Evolutionary conservation across 2,113 vertebrate genomes (phyloP).

Genomic region (Mobula birostris): DNA sequence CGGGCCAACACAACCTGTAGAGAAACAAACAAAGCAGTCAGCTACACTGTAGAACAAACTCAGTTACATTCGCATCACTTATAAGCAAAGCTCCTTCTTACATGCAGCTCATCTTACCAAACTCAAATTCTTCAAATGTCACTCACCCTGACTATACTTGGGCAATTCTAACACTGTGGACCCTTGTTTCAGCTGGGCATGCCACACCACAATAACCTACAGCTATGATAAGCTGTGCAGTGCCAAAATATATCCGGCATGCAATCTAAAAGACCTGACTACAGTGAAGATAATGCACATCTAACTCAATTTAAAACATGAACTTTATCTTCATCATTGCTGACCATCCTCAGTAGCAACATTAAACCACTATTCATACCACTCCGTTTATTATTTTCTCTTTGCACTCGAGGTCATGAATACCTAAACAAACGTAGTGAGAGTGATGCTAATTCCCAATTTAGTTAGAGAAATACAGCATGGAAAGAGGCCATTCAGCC

Average conservation of each 20-base stretch:
- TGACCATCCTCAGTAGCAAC: not conserved
- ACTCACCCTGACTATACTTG: not conserved
- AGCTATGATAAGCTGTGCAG: not conserved
- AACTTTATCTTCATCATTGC: not conserved
- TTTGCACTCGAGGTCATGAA: no score
- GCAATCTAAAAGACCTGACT: not conserved
- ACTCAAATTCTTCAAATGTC: not conserved
- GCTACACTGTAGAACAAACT: not conserved
- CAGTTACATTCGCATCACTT: not conserved
- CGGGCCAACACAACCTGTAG: constrained; percentile 88
- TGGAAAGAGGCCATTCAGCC: no score
- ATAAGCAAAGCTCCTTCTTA: not conserved
- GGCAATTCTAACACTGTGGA: not conserved
- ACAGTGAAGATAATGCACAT: not conserved
- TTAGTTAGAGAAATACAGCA: no score
- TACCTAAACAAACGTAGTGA: no score
- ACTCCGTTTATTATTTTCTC: not conserved
- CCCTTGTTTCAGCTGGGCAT: not conserved
- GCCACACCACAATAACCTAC: not conserved
- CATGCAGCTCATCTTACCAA: not conserved
- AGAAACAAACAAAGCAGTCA: constrained; percentile 34
- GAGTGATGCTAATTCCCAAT: no score
- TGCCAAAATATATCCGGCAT: not conserved
- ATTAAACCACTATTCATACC: not conserved
- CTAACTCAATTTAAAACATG: not conserved